These are phyloP conservation scores for Lepus oiostolus DNA, from an alignment of 2,797 vertebrate genomes.

Conservation along the genomic window DNA sequence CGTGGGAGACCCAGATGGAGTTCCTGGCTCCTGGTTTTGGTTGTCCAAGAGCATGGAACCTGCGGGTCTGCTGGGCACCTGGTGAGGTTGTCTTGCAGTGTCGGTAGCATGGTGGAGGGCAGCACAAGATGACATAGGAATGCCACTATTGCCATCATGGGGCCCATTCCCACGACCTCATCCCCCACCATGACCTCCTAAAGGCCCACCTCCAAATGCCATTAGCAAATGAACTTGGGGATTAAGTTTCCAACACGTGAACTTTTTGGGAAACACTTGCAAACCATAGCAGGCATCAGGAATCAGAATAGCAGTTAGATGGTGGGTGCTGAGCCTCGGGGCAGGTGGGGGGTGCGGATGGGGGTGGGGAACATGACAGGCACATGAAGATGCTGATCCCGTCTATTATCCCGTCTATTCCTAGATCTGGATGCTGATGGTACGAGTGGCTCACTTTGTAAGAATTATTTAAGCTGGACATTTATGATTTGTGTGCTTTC, in stretches of 20 bases:
- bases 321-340: neutral
- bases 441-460: neutral
- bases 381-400: neutral
- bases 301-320: neutral
- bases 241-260: neutral
- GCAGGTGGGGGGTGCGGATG: neutral
- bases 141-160: neutral
- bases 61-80: too few relatives aligned
- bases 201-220: neutral
- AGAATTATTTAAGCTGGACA: neutral
- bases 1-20: too few relatives aligned
- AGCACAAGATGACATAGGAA: too few relatives aligned
- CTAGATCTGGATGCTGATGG: neutral
- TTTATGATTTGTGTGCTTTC: slow-evolving; percentile 7
- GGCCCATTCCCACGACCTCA: neutral
- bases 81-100: too few relatives aligned
- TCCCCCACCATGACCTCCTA: neutral
- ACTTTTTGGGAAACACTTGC: neutral
- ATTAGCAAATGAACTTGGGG: neutral
- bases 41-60: too few relatives aligned
- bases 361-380: too few relatives aligned
- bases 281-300: neutral
- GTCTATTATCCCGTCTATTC: neutral
- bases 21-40: too few relatives aligned
- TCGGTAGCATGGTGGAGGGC: too few relatives aligned